Percentiles rank a stretch among this genome's conserved stretches.
Evolutionary conservation across 2,888 invertebrate species (phyloP).

Genomic region (Cyrtodaria siliqua): DNA sequence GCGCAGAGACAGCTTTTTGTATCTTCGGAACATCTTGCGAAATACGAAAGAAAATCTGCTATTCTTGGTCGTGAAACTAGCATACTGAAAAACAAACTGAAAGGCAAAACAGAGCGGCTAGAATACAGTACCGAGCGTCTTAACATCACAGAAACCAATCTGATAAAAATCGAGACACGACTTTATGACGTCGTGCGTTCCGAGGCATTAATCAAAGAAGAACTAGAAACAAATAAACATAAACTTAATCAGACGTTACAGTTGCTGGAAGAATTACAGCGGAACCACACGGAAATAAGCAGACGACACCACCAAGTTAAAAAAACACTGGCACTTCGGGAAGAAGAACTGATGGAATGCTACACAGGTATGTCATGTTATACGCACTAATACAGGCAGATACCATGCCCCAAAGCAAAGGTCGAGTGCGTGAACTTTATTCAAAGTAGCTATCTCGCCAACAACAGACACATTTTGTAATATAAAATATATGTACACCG

Average conservation of each 20-base stretch:
- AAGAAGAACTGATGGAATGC: conserved; percentile 77
- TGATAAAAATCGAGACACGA: conserved; percentile 61
- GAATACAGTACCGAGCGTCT: conserved; percentile 61
- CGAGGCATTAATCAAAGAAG: conserved; percentile 75
- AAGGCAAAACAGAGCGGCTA: conserved; percentile 71
- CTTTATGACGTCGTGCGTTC: conserved; percentile 72
- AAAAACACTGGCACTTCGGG: conserved; percentile 64
- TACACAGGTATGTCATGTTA: conserved; percentile 78
- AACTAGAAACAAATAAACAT: conserved; percentile 67
- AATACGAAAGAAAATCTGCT: conserved; percentile 71
- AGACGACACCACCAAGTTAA: conserved; percentile 59
- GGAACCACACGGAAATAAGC: conserved; percentile 67
- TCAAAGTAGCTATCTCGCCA: too few relatives aligned
- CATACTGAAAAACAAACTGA: conserved; percentile 78
- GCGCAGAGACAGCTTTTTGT: conserved; percentile 70
- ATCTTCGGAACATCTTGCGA: conserved; percentile 68
- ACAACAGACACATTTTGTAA: too few relatives aligned
- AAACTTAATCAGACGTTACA: conserved; percentile 62
- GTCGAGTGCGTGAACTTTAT: too few relatives aligned
- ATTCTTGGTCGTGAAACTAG: conserved; percentile 71
- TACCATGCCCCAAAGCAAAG: too few relatives aligned
- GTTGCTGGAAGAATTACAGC: conserved; percentile 52
- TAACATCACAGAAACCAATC: conserved; percentile 59
- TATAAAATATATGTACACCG: too few relatives aligned
- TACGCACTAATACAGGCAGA: too few relatives aligned